Evolutionary conservation across 2,888 invertebrate genomes (phyloP), one percentile per base, ranked within the genome.

Genomic region (Prosopocoilus inquinatus): DNA sequence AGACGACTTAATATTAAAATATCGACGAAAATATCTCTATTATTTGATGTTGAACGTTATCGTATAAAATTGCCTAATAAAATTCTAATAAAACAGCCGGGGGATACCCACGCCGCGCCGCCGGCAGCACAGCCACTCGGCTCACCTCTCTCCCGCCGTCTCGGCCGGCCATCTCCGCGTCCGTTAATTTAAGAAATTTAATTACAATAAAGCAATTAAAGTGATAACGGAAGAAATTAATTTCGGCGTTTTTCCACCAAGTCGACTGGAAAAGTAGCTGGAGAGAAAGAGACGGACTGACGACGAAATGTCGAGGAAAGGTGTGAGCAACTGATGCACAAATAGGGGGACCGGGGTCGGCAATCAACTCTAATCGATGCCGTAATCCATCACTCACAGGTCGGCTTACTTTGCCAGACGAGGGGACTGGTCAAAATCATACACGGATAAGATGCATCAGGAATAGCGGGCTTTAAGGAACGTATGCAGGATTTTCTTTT

Each of bases 321-420:
- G 20, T 28, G 41, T 41, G 16, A 11, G 15, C 12, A 15, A 15
- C 12, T 16, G 41, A 15, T 11, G 12, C 47, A 50, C 41, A 41
- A 34, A 50, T 41, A 50, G 50, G 41, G 54, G 65, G 70, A 63
- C 65, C 58, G 64, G 61, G 60, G 62, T 62, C 64, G 68, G 72
- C 74, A 75, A 76, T 77, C 77, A 74, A 69, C 68, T 74, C 73
- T 77, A 77, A 77, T 77, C 76, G 76, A 77, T 75, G 72, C 68
- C 67, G 74, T 76, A 77, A 77, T 77, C 77, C 75, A 77, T 77
- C 76, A 77, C 73, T 53, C 57, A 41, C 33, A 43, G 51, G 50
- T 50, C 51, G 50, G 50, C 28, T 46, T 46, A 32, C 13, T 41
- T 38, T 13, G 15, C 16, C 15, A 41, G 33, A 35, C 46, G 45